phyloP scores from a whole-genome alignment of 2,113 vertebrate species.

The Tiliqua scincoides region DNA sequence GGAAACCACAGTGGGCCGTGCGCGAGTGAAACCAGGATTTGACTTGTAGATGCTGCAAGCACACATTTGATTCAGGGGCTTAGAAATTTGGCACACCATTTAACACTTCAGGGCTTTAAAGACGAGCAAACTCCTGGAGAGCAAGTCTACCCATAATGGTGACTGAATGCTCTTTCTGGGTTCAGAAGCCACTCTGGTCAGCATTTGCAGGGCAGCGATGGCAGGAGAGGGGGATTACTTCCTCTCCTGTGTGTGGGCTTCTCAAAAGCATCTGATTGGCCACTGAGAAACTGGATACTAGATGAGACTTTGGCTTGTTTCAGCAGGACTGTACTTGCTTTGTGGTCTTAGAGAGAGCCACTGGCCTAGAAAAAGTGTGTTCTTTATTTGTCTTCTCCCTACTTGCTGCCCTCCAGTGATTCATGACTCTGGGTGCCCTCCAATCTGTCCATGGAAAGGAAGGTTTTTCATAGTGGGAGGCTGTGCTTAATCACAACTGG shows the following conservation, averaged over 20 bases:
- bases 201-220: too few species aligned
- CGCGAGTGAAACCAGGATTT: background rate
- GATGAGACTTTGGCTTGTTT: too few species aligned
- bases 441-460: too few species aligned
- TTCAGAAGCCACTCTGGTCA: too few species aligned
- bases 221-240: too few species aligned
- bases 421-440: too few species aligned
- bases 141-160: too few species aligned
- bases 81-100: background rate
- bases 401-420: background rate
- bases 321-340: constrained; percentile 37
- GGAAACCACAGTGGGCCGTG: background rate
- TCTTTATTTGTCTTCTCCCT: background rate
- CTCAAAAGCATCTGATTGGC: too few species aligned
- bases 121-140: too few species aligned
- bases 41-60: background rate
- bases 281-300: too few species aligned
- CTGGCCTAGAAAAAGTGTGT: background rate
- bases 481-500: background rate
- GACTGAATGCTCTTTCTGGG: too few species aligned
- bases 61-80: background rate
- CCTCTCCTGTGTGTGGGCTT: too few species aligned
- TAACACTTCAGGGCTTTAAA: background rate
- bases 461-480: background rate
- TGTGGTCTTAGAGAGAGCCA: background rate